Base-by-base conservation (phyloP, 1,140 invertebrate species). In the Drosophila ananassae region DNA sequence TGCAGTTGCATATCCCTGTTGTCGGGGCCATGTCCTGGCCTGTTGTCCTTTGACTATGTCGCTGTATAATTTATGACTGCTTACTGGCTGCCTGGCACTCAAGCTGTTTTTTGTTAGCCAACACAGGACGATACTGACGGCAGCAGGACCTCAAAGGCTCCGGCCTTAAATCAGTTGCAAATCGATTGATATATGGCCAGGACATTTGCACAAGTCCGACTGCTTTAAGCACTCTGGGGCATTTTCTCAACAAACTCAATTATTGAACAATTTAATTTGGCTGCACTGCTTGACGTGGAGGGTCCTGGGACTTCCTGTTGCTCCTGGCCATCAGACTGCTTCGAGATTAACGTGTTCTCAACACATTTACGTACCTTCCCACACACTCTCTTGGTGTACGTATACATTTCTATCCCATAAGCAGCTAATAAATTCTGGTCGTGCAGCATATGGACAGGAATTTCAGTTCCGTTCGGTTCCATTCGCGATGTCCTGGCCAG, bases 51-150 rank as follows among this genome's bases (percentile, higher is more conserved):
- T 81, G 82, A 79, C 82, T 82, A 72, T 87, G 78, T 87, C 83
- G 75, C 82, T 87, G 83, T 83, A 87, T 87, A 87, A 87, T 87
- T 87, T 87, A 87, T 87, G 82, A 87, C 82, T 89, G 72, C 82
- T 87, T 85, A 79, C 64, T 84, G 82, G 72, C 57, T 72, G 44
- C 58, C 73, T 67, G 61, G 57, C 54, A 75, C 60, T 66, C 50
- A 55, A 58, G 71, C 50, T 74, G 56, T 68, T 76, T 76, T 73
- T 76, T 76, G 55, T 48, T 58, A 47, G 79, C 50, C 59, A 62
- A 37, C 41, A 30, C 22, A 74, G 59, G 46, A 30, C 39, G 46
- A 44, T 66, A 48, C 46, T 12, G 22, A 9, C 44, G 21, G 46
- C 21, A 48, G 58, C 71, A 55, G 58, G 61, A 81, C 63, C 53